These are phyloP conservation scores for Anarrhichthys ocellatus DNA, from an alignment of 2,113 vertebrate species.

Conservation along the genomic window DNA sequence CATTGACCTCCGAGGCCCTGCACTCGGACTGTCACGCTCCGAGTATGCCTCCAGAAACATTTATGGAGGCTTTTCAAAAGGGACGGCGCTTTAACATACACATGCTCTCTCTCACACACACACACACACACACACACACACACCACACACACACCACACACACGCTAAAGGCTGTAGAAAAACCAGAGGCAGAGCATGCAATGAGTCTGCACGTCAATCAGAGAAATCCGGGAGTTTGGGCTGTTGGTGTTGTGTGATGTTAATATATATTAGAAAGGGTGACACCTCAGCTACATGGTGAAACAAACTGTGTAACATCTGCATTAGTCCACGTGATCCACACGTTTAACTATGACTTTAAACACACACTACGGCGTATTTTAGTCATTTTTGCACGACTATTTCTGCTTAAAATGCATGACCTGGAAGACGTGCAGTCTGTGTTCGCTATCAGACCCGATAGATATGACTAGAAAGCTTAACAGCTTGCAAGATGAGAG, in stretches of 20 bases:
- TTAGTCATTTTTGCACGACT: background rate
- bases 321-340: background rate
- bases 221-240: slow-evolving; percentile 8
- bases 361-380: background rate
- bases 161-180: slow-evolving; percentile 16
- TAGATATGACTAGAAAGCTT: slow-evolving; percentile 33
- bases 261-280: slow-evolving; percentile 6
- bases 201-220: slow-evolving; percentile 53
- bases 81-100: background rate
- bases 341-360: background rate
- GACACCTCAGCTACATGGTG: background rate
- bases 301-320: background rate
- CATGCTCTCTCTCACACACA: background rate
- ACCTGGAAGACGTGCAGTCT: slow-evolving; percentile 18
- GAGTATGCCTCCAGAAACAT: slow-evolving; percentile 40
- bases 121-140: background rate
- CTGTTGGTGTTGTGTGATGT: background rate
- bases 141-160: slow-evolving; percentile 11
- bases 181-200: slow-evolving; percentile 37
- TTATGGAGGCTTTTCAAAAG: slow-evolving; percentile 19
- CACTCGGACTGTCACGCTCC: slow-evolving; percentile 44
- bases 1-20: slow-evolving; percentile 51
- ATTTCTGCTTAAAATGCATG: slow-evolving; percentile 2
- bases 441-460: slow-evolving; percentile 1
- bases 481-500: slow-evolving; percentile 46